Conservation (phyloP, 1,140 invertebrate species). For the Drosophila bocki region DNA sequence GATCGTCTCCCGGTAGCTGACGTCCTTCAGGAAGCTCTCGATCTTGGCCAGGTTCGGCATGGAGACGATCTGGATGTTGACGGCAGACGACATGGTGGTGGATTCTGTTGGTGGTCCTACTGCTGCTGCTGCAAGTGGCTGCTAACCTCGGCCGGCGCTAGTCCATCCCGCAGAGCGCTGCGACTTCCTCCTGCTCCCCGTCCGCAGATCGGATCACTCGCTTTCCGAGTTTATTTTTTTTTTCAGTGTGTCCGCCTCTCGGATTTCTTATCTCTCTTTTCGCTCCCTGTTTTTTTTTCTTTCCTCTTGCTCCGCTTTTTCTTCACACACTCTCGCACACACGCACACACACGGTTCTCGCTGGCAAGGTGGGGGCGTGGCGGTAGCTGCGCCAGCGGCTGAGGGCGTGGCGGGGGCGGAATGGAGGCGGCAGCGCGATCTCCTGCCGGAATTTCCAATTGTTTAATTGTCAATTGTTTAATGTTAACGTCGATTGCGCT, state of each 20-base stretch:
- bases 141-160: slow-evolving; percentile 12
- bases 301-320: slow-evolving; percentile 21
- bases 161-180: slow-evolving; percentile 32
- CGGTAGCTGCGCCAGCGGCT: slow-evolving; percentile 7
- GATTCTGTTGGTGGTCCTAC: neutral
- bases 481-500: slow-evolving; percentile 39
- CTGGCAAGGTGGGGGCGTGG: slow-evolving; percentile 25
- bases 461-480: slow-evolving; percentile 38
- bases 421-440: slow-evolving; percentile 12
- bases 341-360: slow-evolving; percentile 9
- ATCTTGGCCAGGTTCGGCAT: slow-evolving; percentile 91
- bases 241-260: slow-evolving; percentile 25
- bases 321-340: slow-evolving; percentile 17
- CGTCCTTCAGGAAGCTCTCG: slow-evolving; percentile 94
- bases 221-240: slow-evolving; percentile 8
- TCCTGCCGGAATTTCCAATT: slow-evolving; percentile 33
- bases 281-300: slow-evolving; percentile 42
- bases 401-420: slow-evolving; percentile 13
- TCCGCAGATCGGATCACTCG: neutral
- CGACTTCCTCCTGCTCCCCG: slow-evolving; percentile 14
- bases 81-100: slow-evolving; percentile 74
- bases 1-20: slow-evolving; percentile 95
- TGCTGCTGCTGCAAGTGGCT: slow-evolving; percentile 9
- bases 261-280: slow-evolving; percentile 46
- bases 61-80: slow-evolving; percentile 90